These are phyloP conservation scores for Polylopha cassiicola DNA, from an alignment of 2,888 invertebrate species.

Conservation along the genomic window DNA sequence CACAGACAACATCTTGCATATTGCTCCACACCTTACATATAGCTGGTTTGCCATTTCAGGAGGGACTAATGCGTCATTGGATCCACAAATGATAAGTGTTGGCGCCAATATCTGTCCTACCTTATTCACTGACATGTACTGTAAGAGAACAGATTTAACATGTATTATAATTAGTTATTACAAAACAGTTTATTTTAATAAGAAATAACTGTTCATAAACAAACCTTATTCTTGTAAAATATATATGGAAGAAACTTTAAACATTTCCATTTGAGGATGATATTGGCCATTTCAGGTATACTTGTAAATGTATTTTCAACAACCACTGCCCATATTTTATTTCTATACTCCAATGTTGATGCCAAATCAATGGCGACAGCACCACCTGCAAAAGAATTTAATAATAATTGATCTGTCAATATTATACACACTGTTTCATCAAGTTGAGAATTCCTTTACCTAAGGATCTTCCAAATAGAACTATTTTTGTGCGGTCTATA, in stretches of 20 bases:
- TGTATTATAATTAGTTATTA: no score
- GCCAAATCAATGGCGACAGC: slow-evolving; percentile 94
- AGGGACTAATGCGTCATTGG: slow-evolving; percentile 91
- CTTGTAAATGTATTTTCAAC: slow-evolving; percentile 97
- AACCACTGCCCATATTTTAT: slow-evolving; percentile 90
- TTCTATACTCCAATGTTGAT: slow-evolving; percentile 84
- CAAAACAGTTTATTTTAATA: no score
- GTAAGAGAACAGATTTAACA: slow-evolving; percentile 37
- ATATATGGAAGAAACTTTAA: slow-evolving; percentile 87
- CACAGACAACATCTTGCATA: slow-evolving; percentile 85
- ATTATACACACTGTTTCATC: slow-evolving; percentile 3
- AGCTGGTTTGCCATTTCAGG: slow-evolving; percentile 92
- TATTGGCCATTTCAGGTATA: slow-evolving; percentile 94
- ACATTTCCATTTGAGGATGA: slow-evolving; percentile 85
- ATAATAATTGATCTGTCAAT: not conserved
- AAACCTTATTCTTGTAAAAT: slow-evolving; percentile 95
- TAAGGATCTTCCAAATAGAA: slow-evolving; percentile 93
- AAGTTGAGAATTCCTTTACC: slow-evolving; percentile 77
- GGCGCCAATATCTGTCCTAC: slow-evolving; percentile 85
- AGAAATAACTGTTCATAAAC: slow-evolving; percentile 9
- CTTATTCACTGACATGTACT: slow-evolving; percentile 87
- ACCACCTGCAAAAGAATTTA: slow-evolving; percentile 79
- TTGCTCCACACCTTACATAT: slow-evolving; percentile 84
- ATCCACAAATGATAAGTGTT: slow-evolving; percentile 91
- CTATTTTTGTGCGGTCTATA: slow-evolving; percentile 89